Conservation (phyloP, 2,888 invertebrate species). For the Himalopsyche japonica region DNA sequence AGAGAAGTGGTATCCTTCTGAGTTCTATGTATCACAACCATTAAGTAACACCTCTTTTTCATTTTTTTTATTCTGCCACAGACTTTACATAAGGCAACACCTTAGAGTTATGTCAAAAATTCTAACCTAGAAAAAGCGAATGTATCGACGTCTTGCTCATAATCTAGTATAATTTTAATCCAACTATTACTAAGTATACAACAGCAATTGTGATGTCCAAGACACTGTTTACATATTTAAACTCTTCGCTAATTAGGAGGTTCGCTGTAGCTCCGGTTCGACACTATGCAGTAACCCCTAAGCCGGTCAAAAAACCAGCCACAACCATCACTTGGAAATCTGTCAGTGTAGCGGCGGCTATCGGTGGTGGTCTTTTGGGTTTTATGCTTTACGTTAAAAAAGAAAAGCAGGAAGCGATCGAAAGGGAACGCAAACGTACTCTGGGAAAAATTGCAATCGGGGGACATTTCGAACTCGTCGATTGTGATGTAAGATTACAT, state of each 20-base stretch:
- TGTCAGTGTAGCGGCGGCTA: conserved; percentile 65
- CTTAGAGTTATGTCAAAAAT: not conserved
- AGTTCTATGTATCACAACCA: no score
- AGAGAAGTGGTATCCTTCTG: no score
- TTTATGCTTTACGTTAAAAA: conserved; percentile 79
- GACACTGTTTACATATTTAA: not conserved
- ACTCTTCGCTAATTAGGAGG: not conserved
- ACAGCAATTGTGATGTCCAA: not conserved
- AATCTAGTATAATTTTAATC: no score
- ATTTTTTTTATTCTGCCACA: no score
- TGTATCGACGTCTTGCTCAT: not conserved
- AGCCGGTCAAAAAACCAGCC: not conserved
- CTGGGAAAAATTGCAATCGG: conserved; percentile 94
- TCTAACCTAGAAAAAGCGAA: not conserved
- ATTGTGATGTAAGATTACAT: conserved; percentile 57
- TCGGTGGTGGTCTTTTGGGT: conserved; percentile 68
- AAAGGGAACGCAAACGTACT: conserved; percentile 75
- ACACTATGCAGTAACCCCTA: not conserved
- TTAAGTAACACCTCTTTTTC: no score
- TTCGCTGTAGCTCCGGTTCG: not conserved
- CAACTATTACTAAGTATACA: no score
- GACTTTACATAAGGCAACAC: no score
- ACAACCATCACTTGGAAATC: conserved; percentile 84
- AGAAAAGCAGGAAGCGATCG: conserved; percentile 75
- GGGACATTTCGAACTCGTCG: conserved; percentile 85